These are phyloP conservation scores for Thaumetopoea pityocampa DNA, from an alignment of 1,140 invertebrate species.

Conservation along the genomic window DNA sequence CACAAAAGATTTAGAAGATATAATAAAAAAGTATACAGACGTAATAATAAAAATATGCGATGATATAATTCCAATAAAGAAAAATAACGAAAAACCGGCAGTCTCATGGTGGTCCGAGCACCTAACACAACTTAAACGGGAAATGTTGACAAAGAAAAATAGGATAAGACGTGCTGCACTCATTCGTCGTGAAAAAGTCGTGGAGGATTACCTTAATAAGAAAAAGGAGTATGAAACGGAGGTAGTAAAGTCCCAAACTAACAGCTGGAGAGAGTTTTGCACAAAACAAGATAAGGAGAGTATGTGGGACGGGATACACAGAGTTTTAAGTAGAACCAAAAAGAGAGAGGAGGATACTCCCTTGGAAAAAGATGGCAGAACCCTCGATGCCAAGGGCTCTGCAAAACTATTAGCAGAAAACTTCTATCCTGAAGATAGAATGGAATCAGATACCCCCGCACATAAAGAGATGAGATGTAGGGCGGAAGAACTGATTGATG, in stretches of 20 bases:
- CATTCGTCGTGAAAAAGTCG: not conserved
- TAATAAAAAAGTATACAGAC: too few species aligned
- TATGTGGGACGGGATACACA: too few species aligned
- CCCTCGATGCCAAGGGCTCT: constrained; percentile 12
- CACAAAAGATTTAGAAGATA: too few species aligned
- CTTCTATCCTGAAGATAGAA: constrained; percentile 19
- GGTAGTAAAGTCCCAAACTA: not conserved
- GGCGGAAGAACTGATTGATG: constrained; percentile 3
- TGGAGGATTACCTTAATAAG: not conserved
- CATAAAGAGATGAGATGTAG: constrained; percentile 4
- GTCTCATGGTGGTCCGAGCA: too few species aligned
- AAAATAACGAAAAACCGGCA: too few species aligned
- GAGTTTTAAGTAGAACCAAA: too few species aligned
- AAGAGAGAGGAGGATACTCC: too few species aligned
- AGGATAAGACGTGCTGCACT: not conserved
- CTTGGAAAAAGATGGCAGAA: too few species aligned
- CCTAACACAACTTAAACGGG: not conserved
- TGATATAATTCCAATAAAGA: too few species aligned
- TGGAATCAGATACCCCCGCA: not conserved
- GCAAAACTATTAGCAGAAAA: constrained; percentile 15
- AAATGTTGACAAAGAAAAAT: not conserved
- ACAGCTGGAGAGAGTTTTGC: constrained; percentile 26
- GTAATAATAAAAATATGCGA: too few species aligned
- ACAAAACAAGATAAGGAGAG: too few species aligned
- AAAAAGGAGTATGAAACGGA: constrained; percentile 4